phyloP scores from a whole-genome alignment of 2,797 vertebrate genomes.

The Poeciliopsis paucimaculata region DNA sequence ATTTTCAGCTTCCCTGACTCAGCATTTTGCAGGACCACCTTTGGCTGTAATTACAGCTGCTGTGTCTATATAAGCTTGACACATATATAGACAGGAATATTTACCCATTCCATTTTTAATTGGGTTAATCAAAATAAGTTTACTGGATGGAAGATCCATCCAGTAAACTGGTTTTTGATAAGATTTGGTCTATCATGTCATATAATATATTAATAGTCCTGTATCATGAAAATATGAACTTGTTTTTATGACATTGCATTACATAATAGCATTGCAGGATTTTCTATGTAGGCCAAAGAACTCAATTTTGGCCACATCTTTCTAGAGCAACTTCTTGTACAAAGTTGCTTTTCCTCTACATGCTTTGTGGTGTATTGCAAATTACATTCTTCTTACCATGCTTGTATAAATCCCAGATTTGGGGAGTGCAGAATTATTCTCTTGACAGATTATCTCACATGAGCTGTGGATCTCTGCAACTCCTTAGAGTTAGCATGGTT shows the following conservation, averaged over 20 bases:
- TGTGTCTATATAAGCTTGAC: not conserved
- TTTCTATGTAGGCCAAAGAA: not conserved
- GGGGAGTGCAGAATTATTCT: not conserved
- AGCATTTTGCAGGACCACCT: not conserved
- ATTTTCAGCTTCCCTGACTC: not conserved
- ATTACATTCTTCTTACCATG: not conserved
- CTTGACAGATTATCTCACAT: not conserved
- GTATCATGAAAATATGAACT: not conserved
- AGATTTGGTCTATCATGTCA: conserved; percentile 1
- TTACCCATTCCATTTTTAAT: not conserved
- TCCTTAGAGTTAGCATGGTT: not conserved
- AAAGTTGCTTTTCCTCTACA: not conserved
- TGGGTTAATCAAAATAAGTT: not conserved
- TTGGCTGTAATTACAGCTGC: not conserved
- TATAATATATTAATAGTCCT: not conserved
- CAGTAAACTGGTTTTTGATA: too few species aligned
- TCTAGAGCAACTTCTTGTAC: not conserved
- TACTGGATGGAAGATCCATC: not conserved
- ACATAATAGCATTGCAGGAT: not conserved
- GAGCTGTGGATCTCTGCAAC: not conserved
- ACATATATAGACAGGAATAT: not conserved
- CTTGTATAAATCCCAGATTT: not conserved
- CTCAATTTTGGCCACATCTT: not conserved
- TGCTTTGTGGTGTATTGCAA: not conserved
- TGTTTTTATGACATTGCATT: not conserved